Conservation (phyloP, 2,113 vertebrate genomes). For the Ornithorhynchus anatinus region DNA sequence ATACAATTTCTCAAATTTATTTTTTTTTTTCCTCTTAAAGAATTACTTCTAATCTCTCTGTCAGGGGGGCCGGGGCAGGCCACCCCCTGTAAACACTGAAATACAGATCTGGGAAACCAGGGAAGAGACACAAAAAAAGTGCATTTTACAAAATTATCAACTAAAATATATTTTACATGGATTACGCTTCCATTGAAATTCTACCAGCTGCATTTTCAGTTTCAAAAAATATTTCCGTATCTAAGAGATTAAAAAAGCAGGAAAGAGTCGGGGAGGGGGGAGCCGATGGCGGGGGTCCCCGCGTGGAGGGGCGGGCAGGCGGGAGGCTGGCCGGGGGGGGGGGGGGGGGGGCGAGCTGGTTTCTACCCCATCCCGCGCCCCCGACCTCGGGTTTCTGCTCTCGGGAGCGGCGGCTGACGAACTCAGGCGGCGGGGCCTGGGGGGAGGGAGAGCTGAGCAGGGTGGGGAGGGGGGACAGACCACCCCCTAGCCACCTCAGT, state of each 20-base stretch:
- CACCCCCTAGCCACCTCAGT: no score
- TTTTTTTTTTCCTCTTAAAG: constrained; percentile 76
- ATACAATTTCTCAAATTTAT: constrained; percentile 82
- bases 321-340: not conserved
- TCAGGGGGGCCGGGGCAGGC: constrained; percentile 78
- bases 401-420: not conserved
- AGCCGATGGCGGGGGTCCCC: not conserved
- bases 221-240: constrained; percentile 84
- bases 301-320: not conserved
- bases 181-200: constrained; percentile 79
- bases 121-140: constrained; percentile 82
- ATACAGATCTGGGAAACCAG: constrained; percentile 82
- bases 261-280: constrained; percentile 68
- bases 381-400: no score
- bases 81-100: constrained; percentile 84
- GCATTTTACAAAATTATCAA: constrained; percentile 88
- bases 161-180: constrained; percentile 86
- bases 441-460: not conserved
- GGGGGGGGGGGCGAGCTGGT: no score
- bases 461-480: no score
- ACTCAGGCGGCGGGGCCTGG: not conserved
- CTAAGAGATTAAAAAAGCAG: constrained; percentile 83
- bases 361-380: no score
- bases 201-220: constrained; percentile 79
- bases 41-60: constrained; percentile 85